Evolutionary conservation across 1,140 invertebrate species (phyloP), one percentile per base, ranked within the genome.

Genomic region (Manduca sexta): DNA sequence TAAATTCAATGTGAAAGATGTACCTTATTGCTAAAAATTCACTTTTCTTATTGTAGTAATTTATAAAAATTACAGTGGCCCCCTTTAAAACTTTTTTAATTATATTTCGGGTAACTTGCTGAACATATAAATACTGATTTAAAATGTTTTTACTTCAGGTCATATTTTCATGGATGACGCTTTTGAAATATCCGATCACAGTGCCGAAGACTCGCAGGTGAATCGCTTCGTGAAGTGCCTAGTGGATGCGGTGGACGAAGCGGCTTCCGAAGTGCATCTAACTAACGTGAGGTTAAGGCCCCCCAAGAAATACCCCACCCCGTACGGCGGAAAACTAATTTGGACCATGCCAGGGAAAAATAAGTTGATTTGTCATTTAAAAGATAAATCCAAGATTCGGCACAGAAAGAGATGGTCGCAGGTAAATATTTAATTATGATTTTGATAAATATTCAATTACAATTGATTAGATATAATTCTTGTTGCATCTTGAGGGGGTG

Each of bases 161-260:
- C 97, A 99, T 70, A 98, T 99, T 54, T 98, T 98, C 86, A 97
- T 99, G 84, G 98, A 99, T 85, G 98, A 99, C 70, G 97, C 97
- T 1, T 99, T 98, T 75, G 97, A 99, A 88, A 90, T 98, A 39
- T 92, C 95, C 39, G 97, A 99, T 71, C 94, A 97, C 68, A 94
- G 96, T 60, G 91, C 96, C 42, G 94, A 98, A 59, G 96, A 98
- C 66, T 92, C 91, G 18, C 94, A 98, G 72, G 95, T 98, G n/a
- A 99, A 99, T 86, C 89, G 93, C 10, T 99, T 99, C 84, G 98
- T 99, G 0, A 96, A 97, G 74, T 89, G 96, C 12, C 84, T 99
- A 33, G 91, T 99, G 12, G 90, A 92, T 4, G 96, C 94, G 0
- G 92, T 99, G 60, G 96, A 99, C 64, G 95, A 97, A 67, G 97